These are phyloP conservation scores for Cheilinus undulatus DNA, from an alignment of 2,113 vertebrate genomes.

Conservation along the genomic window DNA sequence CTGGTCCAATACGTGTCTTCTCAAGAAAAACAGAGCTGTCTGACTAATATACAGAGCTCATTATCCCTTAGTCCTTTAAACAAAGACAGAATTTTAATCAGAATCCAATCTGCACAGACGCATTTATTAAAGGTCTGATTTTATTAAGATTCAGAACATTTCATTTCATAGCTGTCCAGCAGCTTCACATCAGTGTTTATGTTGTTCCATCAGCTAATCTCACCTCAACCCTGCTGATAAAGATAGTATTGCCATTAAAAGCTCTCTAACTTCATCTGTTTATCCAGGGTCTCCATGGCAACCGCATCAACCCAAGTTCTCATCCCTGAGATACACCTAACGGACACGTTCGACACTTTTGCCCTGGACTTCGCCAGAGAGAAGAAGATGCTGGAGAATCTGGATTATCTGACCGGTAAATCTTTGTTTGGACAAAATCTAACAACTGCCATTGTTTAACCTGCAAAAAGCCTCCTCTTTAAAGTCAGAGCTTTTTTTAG, in stretches of 20 bases:
- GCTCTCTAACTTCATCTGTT: background rate
- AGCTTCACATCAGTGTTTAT: background rate
- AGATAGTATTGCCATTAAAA: too few species aligned
- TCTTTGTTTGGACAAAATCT: background rate
- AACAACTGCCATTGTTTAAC: too few species aligned
- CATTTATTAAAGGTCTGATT: constrained; percentile 4
- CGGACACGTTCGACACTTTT: constrained; percentile 96
- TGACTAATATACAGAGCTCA: constrained; percentile 38
- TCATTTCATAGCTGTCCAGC: background rate
- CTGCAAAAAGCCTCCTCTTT: background rate
- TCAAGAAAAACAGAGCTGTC: constrained; percentile 15
- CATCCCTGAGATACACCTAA: constrained; percentile 98
- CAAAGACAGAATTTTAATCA: constrained; percentile 18
- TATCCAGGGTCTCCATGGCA: constrained; percentile 95
- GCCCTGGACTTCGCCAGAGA: constrained; percentile 97
- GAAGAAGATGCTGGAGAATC: constrained; percentile 96
- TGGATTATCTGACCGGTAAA: constrained; percentile 98
- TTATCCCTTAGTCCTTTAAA: constrained; percentile 38
- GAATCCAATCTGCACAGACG: constrained; percentile 5
- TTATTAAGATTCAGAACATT: background rate
- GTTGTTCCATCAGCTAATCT: background rate
- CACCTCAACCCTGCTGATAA: too few species aligned
- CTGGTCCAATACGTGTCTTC: constrained; percentile 17
- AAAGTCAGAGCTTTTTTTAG: background rate
- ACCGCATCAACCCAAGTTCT: constrained; percentile 97